Conservation (phyloP, 1,140 invertebrate species). For the Papilio machaon region DNA sequence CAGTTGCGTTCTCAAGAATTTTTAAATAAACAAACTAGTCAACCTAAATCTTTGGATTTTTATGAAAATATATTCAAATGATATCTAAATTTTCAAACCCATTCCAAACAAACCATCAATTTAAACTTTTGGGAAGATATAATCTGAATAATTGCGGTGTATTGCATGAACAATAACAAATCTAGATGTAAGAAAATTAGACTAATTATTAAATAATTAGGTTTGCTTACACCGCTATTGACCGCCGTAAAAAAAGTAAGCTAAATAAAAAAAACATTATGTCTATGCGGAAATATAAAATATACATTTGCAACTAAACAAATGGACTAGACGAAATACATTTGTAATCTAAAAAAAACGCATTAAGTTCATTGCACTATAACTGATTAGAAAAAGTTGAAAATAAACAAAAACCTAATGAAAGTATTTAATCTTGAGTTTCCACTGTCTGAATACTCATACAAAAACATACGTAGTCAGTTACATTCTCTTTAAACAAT, state of each 20-base stretch:
- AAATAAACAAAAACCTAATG: not conserved
- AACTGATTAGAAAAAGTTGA: no score
- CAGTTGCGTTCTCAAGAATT: not conserved
- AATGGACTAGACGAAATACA: no score
- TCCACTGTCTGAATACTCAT: not conserved
- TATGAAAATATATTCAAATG: constrained; percentile 43
- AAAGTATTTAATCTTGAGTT: not conserved
- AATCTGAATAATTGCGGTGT: constrained; percentile 66
- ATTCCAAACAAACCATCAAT: constrained; percentile 51
- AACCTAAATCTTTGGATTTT: not conserved
- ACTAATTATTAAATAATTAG: constrained; percentile 38
- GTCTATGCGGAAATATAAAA: no score
- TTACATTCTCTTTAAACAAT: no score
- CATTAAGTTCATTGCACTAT: no score
- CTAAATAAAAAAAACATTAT: no score
- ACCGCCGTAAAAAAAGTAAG: not conserved
- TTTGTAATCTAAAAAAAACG: no score
- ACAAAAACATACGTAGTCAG: no score
- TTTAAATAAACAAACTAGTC: not conserved
- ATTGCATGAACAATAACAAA: constrained; percentile 42
- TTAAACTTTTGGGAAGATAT: constrained; percentile 68
- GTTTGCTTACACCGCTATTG: not conserved
- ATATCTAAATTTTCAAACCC: constrained; percentile 48
- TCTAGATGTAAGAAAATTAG: constrained; percentile 53
- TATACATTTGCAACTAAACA: no score